A percentile compares a stretch with the other conserved stretches of the same genome.
Evolutionary conservation across 2,113 vertebrate genomes (phyloP).

Genomic region (Agapornis roseicollis): DNA sequence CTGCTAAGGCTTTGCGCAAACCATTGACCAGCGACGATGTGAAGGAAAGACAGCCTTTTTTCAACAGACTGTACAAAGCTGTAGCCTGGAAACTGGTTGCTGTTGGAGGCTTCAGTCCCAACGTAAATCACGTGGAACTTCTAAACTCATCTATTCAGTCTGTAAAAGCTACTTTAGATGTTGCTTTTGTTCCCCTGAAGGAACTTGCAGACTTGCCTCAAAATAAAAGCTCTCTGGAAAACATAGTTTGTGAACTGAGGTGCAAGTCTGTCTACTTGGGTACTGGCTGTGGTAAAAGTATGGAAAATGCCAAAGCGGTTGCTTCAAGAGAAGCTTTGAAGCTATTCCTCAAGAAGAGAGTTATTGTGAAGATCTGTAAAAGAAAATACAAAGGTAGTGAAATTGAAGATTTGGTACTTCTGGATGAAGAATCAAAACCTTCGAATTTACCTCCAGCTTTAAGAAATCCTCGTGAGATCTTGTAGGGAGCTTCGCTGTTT

Average conservation of each 20-base stretch:
- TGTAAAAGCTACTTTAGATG: conserved; percentile 88
- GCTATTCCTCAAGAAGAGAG: conserved; percentile 93
- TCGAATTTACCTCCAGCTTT: conserved; percentile 91
- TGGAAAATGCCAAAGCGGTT: conserved; percentile 89
- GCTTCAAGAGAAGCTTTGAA: conserved; percentile 96
- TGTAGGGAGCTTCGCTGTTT: conserved; percentile 57
- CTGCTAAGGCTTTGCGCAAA: conserved; percentile 69
- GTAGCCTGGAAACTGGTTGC: conserved; percentile 97
- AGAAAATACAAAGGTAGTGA: conserved; percentile 89
- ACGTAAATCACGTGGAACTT: conserved; percentile 90
- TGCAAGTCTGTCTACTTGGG: conserved; percentile 93
- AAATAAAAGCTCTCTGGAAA: conserved; percentile 90
- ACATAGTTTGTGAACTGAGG: conserved; percentile 94
- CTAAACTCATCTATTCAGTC: conserved; percentile 89
- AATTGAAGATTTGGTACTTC: conserved; percentile 90
- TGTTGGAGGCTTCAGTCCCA: conserved; percentile 91
- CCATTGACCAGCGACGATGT: conserved; percentile 76
- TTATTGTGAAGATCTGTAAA: conserved; percentile 90
- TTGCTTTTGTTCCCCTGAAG: conserved; percentile 92
- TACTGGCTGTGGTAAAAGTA: conserved; percentile 94
- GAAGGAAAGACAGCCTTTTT: conserved; percentile 91
- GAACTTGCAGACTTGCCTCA: conserved; percentile 93
- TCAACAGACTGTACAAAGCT: conserved; percentile 95
- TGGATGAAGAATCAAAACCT: conserved; percentile 89
- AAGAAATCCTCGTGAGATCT: conserved; percentile 86